These are phyloP conservation scores for Pogonus chalceus DNA, from an alignment of 1,140 invertebrate species.

Conservation along the genomic window DNA sequence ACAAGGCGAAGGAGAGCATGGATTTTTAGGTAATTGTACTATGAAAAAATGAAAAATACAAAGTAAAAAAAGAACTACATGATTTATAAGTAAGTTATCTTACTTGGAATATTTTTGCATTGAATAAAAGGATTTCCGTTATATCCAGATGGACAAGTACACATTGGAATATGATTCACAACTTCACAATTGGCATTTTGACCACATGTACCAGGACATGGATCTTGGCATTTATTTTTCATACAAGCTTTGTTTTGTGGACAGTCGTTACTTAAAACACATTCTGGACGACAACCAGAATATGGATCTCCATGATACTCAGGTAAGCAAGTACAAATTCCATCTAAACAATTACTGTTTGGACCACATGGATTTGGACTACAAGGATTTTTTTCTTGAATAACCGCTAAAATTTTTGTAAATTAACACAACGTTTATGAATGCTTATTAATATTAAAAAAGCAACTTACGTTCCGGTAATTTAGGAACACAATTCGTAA, in stretches of 20 bases:
- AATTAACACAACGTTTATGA: background rate
- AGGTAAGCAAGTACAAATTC: conserved; percentile 57
- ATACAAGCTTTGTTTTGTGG: conserved; percentile 47
- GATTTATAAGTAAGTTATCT: conserved; percentile 8
- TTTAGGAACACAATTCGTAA: conserved; percentile 42
- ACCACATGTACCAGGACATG: conserved; percentile 50
- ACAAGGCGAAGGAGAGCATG: conserved; percentile 57
- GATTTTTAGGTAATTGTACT: conserved; percentile 33
- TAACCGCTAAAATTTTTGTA: conserved; percentile 20
- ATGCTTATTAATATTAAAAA: background rate
- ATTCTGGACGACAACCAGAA: conserved; percentile 62
- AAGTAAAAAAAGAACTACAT: background rate
- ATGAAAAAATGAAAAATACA: background rate
- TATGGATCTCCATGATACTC: conserved; percentile 64
- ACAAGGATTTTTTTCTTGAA: conserved; percentile 41
- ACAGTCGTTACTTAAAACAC: conserved; percentile 57
- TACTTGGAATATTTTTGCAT: conserved; percentile 41
- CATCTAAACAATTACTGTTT: conserved; percentile 47
- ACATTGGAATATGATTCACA: conserved; percentile 58
- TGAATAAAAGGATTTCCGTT: conserved; percentile 71
- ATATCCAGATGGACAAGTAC: conserved; percentile 52
- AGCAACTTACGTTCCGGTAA: conserved; percentile 31
- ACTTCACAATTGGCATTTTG: conserved; percentile 57
- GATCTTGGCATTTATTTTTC: conserved; percentile 53
- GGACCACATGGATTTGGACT: conserved; percentile 55